Evolutionary conservation across 2,888 invertebrate species (phyloP).

Genomic region (Philereme transversata): DNA sequence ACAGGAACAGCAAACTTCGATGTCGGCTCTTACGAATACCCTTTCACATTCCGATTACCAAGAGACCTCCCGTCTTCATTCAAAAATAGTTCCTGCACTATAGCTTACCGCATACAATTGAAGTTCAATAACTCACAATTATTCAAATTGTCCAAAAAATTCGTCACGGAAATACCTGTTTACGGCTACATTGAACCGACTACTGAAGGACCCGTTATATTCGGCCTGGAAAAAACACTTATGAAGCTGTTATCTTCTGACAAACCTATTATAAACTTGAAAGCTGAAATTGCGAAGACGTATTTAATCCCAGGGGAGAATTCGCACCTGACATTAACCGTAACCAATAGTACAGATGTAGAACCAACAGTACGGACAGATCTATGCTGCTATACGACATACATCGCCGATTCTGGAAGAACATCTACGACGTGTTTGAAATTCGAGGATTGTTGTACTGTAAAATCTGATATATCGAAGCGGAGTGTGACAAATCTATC

Average conservation of each 20-base stretch:
- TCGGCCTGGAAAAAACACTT: conserved; percentile 32
- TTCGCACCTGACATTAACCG: conserved; percentile 6
- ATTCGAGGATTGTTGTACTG: conserved; percentile 12
- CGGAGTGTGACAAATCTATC: conserved; percentile 1
- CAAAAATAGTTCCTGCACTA: conserved; percentile 19
- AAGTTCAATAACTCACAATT: conserved; percentile 25
- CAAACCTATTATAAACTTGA: conserved; percentile 23
- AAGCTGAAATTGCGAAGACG: conserved; percentile 27
- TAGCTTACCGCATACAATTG: conserved; percentile 24
- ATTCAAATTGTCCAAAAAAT: conserved; percentile 29
- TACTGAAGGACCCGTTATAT: conserved; percentile 22
- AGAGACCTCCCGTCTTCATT: conserved; percentile 30
- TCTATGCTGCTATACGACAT: conserved; percentile 22
- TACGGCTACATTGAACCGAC: conserved; percentile 21
- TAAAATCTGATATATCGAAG: conserved; percentile 1
- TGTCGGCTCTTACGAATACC: conserved; percentile 27
- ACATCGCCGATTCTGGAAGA: conserved; percentile 28
- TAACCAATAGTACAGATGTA: conserved; percentile 25
- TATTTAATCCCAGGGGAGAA: conserved; percentile 29
- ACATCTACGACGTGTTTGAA: background rate
- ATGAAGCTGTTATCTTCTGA: conserved; percentile 18
- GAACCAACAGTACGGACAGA: conserved; percentile 16
- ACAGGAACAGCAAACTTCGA: conserved; percentile 8
- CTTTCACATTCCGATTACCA: conserved; percentile 34
- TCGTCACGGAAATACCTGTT: conserved; percentile 28